Conservation (phyloP, 2,113 vertebrate species). For the Gorilla gorilla region DNA sequence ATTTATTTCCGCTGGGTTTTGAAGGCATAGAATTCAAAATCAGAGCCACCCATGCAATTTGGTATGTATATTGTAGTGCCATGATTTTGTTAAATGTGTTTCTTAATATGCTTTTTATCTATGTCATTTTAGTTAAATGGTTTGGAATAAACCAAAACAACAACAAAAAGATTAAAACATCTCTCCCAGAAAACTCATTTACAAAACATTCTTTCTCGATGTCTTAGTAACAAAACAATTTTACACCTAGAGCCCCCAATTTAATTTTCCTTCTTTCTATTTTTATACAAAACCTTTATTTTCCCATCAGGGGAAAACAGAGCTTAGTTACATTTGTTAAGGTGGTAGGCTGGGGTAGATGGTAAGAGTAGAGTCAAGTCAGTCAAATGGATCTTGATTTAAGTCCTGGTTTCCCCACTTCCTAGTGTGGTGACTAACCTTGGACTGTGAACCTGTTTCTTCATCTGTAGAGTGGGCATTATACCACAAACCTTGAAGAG, state of each 20-base stretch:
- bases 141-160: constrained; percentile 45
- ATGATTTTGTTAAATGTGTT: not conserved
- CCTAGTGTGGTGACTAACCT: not conserved
- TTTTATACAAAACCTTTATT: not conserved
- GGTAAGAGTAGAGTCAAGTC: not conserved
- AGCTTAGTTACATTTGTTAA: not conserved
- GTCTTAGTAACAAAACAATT: constrained; percentile 47
- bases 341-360: not conserved
- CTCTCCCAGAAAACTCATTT: constrained; percentile 42
- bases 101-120: constrained; percentile 20
- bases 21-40: not conserved
- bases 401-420: not conserved
- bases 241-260: not conserved
- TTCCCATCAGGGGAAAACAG: not conserved
- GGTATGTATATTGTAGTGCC: not conserved
- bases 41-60: not conserved
- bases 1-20: constrained; percentile 20
- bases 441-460: not conserved
- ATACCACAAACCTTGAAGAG: not conserved
- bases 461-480: not conserved
- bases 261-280: constrained; percentile 21
- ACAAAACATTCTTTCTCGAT: constrained; percentile 14
- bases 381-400: not conserved
- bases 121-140: constrained; percentile 31
- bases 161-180: constrained; percentile 55